Conservation (phyloP, 2,113 vertebrate genomes). For the Martes martes region DNA sequence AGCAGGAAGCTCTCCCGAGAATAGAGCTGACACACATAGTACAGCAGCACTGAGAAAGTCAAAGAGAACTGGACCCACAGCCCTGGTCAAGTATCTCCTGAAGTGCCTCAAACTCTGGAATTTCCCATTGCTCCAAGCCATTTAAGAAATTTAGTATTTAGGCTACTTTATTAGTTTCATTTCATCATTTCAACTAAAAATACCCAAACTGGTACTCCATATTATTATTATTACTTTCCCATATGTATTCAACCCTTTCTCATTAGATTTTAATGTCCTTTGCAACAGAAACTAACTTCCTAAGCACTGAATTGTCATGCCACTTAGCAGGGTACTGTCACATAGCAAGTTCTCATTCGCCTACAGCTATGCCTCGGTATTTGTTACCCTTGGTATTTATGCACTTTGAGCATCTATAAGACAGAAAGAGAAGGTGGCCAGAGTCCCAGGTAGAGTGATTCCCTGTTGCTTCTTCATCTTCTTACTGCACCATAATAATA, state of each 20-base stretch:
- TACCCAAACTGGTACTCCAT: neutral
- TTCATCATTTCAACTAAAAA: neutral
- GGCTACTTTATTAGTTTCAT: neutral
- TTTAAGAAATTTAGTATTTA: neutral
- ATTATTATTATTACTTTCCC: neutral
- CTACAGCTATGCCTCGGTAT: fast-evolving
- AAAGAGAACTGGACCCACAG: neutral
- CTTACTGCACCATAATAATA: neutral
- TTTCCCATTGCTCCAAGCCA: neutral
- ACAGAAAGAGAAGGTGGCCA: neutral
- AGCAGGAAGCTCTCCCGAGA: neutral
- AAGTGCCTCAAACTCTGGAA: neutral
- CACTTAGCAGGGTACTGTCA: fast-evolving
- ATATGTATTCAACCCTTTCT: neutral
- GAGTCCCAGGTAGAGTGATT: neutral
- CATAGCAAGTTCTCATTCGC: neutral
- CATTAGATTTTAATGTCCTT: neutral
- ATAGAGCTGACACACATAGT: neutral
- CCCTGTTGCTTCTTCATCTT: neutral
- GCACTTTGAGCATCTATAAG: neutral
- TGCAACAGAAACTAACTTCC: neutral
- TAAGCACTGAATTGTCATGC: neutral
- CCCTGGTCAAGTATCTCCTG: neutral
- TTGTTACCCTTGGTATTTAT: too few species aligned
- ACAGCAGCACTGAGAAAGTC: neutral